Evolutionary conservation across 92 coral and sea anemone species (phyloP).

Genomic region (Umimayanthus chanpuru): DNA sequence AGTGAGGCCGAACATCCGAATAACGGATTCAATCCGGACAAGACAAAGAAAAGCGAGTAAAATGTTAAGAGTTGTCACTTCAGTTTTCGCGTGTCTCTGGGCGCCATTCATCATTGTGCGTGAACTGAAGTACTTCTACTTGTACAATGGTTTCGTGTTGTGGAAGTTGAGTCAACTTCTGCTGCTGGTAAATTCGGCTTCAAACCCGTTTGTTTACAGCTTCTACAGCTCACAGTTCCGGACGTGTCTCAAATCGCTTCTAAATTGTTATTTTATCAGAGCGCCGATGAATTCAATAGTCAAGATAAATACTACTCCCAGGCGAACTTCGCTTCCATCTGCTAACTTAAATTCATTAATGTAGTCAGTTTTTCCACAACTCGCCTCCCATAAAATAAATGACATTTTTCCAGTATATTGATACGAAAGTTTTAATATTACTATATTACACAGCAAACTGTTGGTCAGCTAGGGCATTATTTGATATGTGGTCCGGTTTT

Average conservation of each 20-base stretch:
- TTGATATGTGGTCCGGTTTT: neutral
- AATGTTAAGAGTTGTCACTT: constrained; percentile 63
- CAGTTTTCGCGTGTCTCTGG: constrained; percentile 65
- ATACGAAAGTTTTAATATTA: neutral
- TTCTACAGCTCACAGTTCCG: constrained; percentile 78
- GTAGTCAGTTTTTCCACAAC: neutral
- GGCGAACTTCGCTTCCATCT: constrained; percentile 4
- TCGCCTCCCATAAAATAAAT: neutral
- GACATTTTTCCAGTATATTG: neutral
- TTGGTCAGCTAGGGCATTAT: neutral
- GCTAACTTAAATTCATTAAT: constrained; percentile 17
- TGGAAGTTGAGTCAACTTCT: constrained; percentile 76
- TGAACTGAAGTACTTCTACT: constrained; percentile 67
- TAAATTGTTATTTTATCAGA: constrained; percentile 62
- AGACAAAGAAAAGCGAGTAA: constrained; percentile 74
- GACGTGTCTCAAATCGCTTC: constrained; percentile 59
- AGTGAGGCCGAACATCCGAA: constrained; percentile 68
- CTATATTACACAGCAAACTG: neutral
- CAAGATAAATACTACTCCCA: neutral
- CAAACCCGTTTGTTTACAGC: constrained; percentile 83
- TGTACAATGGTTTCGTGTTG: constrained; percentile 60
- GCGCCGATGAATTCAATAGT: neutral
- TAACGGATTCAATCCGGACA: constrained; percentile 50
- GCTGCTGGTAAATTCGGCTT: constrained; percentile 66
- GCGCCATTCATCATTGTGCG: constrained; percentile 70